Evolutionary conservation across 2,113 vertebrate genomes (phyloP).

Genomic region (Orcinus orca): DNA sequence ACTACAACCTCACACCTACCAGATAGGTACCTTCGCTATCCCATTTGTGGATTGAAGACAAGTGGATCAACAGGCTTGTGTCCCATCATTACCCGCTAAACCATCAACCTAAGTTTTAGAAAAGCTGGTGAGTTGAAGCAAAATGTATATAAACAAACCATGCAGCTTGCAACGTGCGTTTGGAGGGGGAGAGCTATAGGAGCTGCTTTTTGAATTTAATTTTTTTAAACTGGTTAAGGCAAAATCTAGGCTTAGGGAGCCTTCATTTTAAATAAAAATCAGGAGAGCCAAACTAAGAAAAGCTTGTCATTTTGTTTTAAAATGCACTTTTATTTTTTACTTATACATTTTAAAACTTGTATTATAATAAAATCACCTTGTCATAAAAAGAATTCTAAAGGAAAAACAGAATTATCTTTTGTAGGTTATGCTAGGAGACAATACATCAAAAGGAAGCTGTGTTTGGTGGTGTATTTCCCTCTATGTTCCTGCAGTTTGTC

Average conservation of each 20-base stretch:
- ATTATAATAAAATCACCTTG: slow-evolving; percentile 7
- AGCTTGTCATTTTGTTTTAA: not conserved
- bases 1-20: accelerated
- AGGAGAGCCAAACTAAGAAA: not conserved
- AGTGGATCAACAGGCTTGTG: not conserved
- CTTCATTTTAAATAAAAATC: slow-evolving; percentile 3
- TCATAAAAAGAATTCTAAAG: not conserved
- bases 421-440: not conserved
- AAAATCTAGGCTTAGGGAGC: slow-evolving; percentile 7
- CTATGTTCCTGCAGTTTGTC: not conserved
- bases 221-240: not conserved
- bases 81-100: not conserved
- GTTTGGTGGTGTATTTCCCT: not conserved
- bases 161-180: not conserved
- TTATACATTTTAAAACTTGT: not conserved
- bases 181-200: not conserved
- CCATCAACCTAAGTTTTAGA: not conserved
- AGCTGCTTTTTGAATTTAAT: not conserved
- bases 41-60: not conserved
- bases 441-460: not conserved
- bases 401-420: not conserved
- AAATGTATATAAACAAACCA: not conserved
- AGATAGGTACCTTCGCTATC: not conserved
- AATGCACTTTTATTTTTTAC: not conserved
- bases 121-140: not conserved